A percentile compares a stretch with the other conserved stretches of the same genome.
phyloP scores from a whole-genome alignment of 1,140 invertebrate species.

The Proctacanthus coquilletti region DNA sequence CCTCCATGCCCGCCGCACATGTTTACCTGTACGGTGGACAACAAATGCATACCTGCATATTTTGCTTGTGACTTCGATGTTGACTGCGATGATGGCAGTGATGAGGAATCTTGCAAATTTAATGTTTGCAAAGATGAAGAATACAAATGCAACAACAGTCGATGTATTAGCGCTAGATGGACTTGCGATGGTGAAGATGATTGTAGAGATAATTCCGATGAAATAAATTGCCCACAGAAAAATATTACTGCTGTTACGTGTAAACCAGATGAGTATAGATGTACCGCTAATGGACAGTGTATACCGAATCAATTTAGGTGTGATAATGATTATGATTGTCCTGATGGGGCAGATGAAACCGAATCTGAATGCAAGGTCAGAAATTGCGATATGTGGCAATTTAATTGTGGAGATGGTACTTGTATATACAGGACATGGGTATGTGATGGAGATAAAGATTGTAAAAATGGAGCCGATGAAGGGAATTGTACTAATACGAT shows the following conservation, averaged over 20 bases:
- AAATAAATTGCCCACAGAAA: slow-evolving; percentile 30
- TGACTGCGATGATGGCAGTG: slow-evolving; percentile 56
- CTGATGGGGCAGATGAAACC: slow-evolving; percentile 40
- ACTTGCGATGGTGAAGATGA: slow-evolving; percentile 31
- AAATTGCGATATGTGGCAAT: slow-evolving; percentile 38
- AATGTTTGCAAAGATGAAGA: slow-evolving; percentile 12
- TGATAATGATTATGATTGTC: slow-evolving; percentile 4
- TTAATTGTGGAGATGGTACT: slow-evolving; percentile 40
- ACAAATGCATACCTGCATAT: slow-evolving; percentile 37
- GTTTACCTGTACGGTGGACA: slow-evolving; percentile 46
- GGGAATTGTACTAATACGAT: slow-evolving; percentile 41
- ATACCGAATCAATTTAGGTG: slow-evolving; percentile 7
- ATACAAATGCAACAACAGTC: slow-evolving; percentile 21
- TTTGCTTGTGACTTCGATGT: slow-evolving; percentile 52
- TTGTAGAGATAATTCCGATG: slow-evolving; percentile 47
- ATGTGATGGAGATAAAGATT: slow-evolving; percentile 53
- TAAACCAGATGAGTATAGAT: slow-evolving; percentile 32
- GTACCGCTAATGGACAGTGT: slow-evolving; percentile 12
- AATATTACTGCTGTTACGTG: slow-evolving; percentile 7
- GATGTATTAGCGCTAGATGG: slow-evolving; percentile 33
- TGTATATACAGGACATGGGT: slow-evolving; percentile 60
- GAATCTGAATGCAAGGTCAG: slow-evolving; percentile 33
- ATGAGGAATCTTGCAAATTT: slow-evolving; percentile 43
- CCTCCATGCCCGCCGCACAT: slow-evolving; percentile 39
- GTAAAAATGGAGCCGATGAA: slow-evolving; percentile 57